phyloP scores from a whole-genome alignment of 2,888 invertebrate genomes.

The Dione vanillae region DNA sequence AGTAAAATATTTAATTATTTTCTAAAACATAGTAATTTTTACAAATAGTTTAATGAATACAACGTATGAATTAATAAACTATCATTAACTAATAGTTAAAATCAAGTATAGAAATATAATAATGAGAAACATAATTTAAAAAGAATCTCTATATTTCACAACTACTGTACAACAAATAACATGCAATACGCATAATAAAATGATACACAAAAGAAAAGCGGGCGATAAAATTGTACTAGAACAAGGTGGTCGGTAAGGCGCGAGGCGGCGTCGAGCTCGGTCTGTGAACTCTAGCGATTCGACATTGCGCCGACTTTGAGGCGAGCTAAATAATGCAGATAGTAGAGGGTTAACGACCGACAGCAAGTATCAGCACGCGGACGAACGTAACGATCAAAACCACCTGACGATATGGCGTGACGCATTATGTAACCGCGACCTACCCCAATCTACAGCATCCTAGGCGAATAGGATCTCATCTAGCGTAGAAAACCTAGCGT shows the following conservation, averaged over 20 bases:
- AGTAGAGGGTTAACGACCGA: slow-evolving; percentile 80
- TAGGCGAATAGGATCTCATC: not conserved
- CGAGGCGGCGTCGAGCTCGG: slow-evolving; percentile 66
- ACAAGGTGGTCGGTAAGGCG: slow-evolving; percentile 69
- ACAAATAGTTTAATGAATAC: too few species aligned
- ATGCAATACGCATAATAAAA: slow-evolving; percentile 13
- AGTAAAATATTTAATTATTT: too few species aligned
- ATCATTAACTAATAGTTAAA: too few species aligned
- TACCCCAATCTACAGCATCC: slow-evolving; percentile 59
- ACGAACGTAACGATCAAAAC: slow-evolving; percentile 65
- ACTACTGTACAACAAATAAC: not conserved
- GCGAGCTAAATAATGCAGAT: slow-evolving; percentile 81
- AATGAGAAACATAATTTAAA: not conserved
- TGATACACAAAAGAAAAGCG: slow-evolving; percentile 28
- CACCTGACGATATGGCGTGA: slow-evolving; percentile 67
- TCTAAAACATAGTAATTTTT: too few species aligned
- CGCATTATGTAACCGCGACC: slow-evolving; percentile 69
- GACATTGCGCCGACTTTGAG: slow-evolving; percentile 82
- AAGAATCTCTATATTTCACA: not conserved
- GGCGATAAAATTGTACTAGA: slow-evolving; percentile 70
- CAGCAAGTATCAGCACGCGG: slow-evolving; percentile 78
- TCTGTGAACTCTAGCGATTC: slow-evolving; percentile 78
- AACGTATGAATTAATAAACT: too few species aligned
- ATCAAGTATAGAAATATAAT: too few species aligned
- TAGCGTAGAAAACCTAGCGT: not conserved